Evolutionary conservation across 2,113 vertebrate species (phyloP), one percentile per base, ranked within the genome.

Genomic region (Lates calcarifer): DNA sequence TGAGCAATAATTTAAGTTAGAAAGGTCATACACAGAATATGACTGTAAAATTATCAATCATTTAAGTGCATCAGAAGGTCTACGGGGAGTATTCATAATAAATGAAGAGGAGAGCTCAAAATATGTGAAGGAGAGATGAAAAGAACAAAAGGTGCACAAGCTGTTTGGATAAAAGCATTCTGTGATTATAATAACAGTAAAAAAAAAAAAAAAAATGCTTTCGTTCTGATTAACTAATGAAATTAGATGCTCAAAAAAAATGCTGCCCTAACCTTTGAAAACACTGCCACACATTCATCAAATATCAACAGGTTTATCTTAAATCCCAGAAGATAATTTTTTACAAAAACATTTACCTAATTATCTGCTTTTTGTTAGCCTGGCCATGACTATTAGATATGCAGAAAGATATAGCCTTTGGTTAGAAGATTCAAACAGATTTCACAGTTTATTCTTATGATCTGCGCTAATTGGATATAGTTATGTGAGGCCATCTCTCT

Each of bases 11-110:
- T 85, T 47, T 47, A 61, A 65, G 63, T 78, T 68, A 45, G 64
- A 79, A 83, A 88, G 79, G 86, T 78, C 88, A 87, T 28, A 49
- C 18, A 22, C 57, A 53, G 68, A 55, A 75, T 62, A 70, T 49
- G n/a, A 71, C 33, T 67, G 67, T 75, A 28, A 80, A 65, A 68
- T 72, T 3, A 88, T 88, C 61, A 85, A 82, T 82, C 63, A 82
- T 82, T 73, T 51, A 41, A 77, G 82, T 77, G 72, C 41, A 73
- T 31, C 15, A 24, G 2, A 0, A 13, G n/a, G 31, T 77, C 64
- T 29, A 4, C 15, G 1, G 39, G 24, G 68, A 74, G 18, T 37
- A 65, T 78, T 78, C 29, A 76, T 72, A 66, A 87, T 79, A 47
- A 74, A 87, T 79, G 43, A 81, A 77, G 28, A 14, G 69, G 26